Evolutionary conservation across 2,797 vertebrate genomes (phyloP), one percentile per base, ranked within the genome.

Genomic region (Avahi laniger): DNA sequence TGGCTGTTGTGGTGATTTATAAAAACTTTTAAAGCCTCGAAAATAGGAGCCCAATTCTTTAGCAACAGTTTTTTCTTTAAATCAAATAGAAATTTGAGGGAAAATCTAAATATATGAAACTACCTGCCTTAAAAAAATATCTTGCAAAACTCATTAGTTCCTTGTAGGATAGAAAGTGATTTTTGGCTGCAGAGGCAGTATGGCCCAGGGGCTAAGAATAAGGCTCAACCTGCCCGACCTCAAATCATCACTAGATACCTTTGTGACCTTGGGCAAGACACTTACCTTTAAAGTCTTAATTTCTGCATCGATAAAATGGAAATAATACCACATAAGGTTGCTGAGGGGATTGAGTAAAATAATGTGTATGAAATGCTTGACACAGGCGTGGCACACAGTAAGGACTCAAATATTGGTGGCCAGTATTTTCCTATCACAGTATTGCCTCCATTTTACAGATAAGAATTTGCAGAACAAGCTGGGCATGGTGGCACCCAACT

Each of bases 31-130:
- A 50, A 78, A 96, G 35, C 14, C 17, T 86, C 92, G 28, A 30
- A 78, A 79, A 63, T 73, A 57, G 18, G 30, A 81, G 41, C 48
- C n/a, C 30, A 52, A 2, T 91, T 92, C 52, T 76, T 69, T 4
- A 81, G 26, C 54, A 63, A 14, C 5, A 59, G 30, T 33, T 13
- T 72, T 67, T 89, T 76, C 15, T 59, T 65, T 70, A 12, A 48
- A 89, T 94, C 76, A 91, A 79, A 69, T 69, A 94, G 57, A 26
- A 87, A 61, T 91, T 67, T 80, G 86, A 83, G 41, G 41, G 17
- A 72, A 79, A 79, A 18, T 35, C 4, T 83, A 93, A 93, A 93
- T 73, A 59, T 52, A 4, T 52, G 5, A 81, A 69, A n/a, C 11
- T 38, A 48, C 57, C 7, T 76, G 30, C 24, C 52, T 84, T 61